phyloP scores from a whole-genome alignment of 2,113 vertebrate species.

The Xiphophorus maculatus region DNA sequence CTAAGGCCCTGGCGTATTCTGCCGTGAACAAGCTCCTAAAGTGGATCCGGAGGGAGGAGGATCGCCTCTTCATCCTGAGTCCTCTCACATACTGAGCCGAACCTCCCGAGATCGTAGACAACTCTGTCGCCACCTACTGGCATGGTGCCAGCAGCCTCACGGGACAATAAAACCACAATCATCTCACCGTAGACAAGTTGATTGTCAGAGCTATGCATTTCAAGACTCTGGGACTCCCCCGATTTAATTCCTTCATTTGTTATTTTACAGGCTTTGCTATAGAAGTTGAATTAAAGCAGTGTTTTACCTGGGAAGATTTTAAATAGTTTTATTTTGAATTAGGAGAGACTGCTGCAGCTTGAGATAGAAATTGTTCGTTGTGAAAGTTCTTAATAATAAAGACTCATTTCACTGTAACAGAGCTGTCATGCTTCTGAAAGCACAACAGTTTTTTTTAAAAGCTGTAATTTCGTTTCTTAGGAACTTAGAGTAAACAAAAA shows the following conservation, averaged over 20 bases:
- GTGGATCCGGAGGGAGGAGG: conserved; percentile 98
- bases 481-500: not conserved
- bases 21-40: conserved; percentile 94
- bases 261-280: not conserved
- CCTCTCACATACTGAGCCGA: conserved; percentile 90
- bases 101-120: not conserved
- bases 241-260: conserved; percentile 4
- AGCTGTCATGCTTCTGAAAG: conserved; percentile 8
- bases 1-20: conserved; percentile 86
- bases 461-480: conserved; percentile 9
- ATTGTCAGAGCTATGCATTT: conserved; percentile 26
- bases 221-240: conserved; percentile 1
- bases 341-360: conserved; percentile 6
- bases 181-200: not conserved
- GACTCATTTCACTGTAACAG: conserved; percentile 29
- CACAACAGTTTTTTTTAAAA: conserved; percentile 17
- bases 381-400: conserved; percentile 5
- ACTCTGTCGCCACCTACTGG: not conserved
- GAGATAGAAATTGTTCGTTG: conserved; percentile 1
- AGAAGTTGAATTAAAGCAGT: conserved; percentile 4
- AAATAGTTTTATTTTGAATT: conserved; percentile 32
- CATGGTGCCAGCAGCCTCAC: conserved; percentile 14
- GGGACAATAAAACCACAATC: conserved; percentile 5
- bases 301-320: conserved; percentile 51
- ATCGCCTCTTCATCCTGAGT: conserved; percentile 94